A percentile compares a stretch with the other conserved stretches of the same genome.
These are phyloP conservation scores for Sitobion miscanthi DNA, from an alignment of 1,140 invertebrate genomes.

Conservation along the genomic window DNA sequence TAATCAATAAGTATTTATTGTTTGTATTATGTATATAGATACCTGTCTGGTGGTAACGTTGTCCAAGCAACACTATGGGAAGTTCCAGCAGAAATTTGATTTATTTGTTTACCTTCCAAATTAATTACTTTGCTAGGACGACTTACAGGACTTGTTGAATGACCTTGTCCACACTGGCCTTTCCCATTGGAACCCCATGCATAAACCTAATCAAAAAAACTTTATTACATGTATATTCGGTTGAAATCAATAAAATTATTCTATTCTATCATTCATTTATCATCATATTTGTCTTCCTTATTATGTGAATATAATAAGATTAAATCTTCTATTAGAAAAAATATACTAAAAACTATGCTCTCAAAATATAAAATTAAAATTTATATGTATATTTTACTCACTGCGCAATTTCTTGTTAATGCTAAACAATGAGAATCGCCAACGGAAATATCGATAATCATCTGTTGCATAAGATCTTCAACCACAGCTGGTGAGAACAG, in stretches of 20 bases:
- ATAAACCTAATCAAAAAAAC: conserved; percentile 64
- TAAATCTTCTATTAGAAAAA: not conserved
- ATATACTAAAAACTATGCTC: not conserved
- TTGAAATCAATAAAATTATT: not conserved
- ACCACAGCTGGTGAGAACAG: conserved; percentile 65
- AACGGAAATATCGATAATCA: conserved; percentile 65
- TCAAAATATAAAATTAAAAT: not conserved
- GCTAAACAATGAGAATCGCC: conserved; percentile 71
- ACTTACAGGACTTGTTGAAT: conserved; percentile 70
- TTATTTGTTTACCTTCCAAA: conserved; percentile 68
- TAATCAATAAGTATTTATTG: not conserved
- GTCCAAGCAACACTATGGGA: conserved; percentile 76
- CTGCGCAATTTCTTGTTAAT: conserved; percentile 66
- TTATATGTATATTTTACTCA: conserved; percentile 26
- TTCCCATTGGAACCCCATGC: conserved; percentile 77
- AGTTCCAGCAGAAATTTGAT: conserved; percentile 73
- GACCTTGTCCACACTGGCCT: conserved; percentile 76
- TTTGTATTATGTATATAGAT: conserved; percentile 43
- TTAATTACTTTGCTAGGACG: conserved; percentile 70
- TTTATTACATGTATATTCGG: not conserved
- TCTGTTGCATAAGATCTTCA: conserved; percentile 62
- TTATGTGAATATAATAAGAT: not conserved
- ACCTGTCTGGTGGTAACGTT: conserved; percentile 67
- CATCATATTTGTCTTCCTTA: not conserved
- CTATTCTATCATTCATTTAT: not conserved